Evolutionary conservation across 2,888 invertebrate species (phyloP), one percentile per base, ranked within the genome.

Genomic region (Hydrotaea diabolus): DNA sequence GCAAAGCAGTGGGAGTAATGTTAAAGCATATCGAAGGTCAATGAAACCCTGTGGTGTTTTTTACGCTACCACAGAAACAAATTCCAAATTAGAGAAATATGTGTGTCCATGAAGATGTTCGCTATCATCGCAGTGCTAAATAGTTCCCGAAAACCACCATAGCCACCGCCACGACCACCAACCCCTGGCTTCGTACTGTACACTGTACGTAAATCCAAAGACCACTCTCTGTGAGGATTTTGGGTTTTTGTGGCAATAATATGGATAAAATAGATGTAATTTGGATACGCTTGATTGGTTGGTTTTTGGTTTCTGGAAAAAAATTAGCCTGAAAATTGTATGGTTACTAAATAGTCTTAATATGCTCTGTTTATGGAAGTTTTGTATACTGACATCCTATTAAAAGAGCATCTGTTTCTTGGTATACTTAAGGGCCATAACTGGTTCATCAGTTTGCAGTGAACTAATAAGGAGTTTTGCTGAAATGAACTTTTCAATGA

Each of bases 11-110:
- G 71, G 26, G 77, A 64, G 74, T 77, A 53, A 31, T 73, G 69
- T 76, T 78, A 73, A 82, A 82, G 77, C 62, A 75, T 81, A 69
- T 64, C 78, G 78, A 86, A 85, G 85, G 80, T 59, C 82, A 76
- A 31, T 64, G 75, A 82, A 76, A 74, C 72, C 85, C 79, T 85
- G 81, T 75, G 80, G 85, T 55, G 85, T 76, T 55, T 74, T 81
- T 74, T 80, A 66, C 36, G 76, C 55, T 39, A 75, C 69, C 64
- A 69, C 59, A 78, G 69, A 13, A 26, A 62, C 55, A 26, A 66
- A 64, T 46, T 75, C 21, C 36, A 0, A 43, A 23, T 49, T 57
- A 26, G 49, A 39, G 21, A 64, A 23, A 1, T 69, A 46, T 46
- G 9, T 31, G 9, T 13, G 13, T 46, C 8, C 31, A 31, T n/a